Evolutionary conservation across 2,888 invertebrate genomes (phyloP).

Genomic region (Drosophila picticornis): DNA sequence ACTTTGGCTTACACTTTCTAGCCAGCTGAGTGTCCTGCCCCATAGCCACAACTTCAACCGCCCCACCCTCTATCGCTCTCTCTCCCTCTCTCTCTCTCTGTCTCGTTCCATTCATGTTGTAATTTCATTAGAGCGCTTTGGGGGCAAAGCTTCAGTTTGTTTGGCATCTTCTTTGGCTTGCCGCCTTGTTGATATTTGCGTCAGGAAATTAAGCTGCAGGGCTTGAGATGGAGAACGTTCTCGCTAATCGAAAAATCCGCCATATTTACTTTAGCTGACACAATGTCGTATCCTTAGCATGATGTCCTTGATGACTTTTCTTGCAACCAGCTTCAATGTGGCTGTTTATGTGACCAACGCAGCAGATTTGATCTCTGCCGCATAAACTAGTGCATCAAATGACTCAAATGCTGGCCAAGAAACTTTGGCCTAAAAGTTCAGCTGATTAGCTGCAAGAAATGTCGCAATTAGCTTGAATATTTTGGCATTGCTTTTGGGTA

Average conservation of each 20-base stretch:
- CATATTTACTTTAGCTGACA: slow-evolving; percentile 41
- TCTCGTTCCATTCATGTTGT: slow-evolving; percentile 38
- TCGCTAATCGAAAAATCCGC: slow-evolving; percentile 60
- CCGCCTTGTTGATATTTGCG: slow-evolving; percentile 72
- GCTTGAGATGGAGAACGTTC: slow-evolving; percentile 39
- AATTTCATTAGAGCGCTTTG: slow-evolving; percentile 73
- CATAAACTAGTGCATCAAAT: slow-evolving; percentile 30
- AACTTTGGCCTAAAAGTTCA: slow-evolving; percentile 31
- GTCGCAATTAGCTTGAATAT: slow-evolving; percentile 62
- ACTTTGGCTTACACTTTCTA: slow-evolving; percentile 71
- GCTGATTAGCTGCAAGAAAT: slow-evolving; percentile 68
- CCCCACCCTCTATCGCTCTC: not conserved
- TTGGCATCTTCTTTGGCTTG: slow-evolving; percentile 49
- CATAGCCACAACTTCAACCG: slow-evolving; percentile 14
- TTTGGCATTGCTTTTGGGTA: slow-evolving; percentile 16
- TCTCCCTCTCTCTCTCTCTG: not conserved
- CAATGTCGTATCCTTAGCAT: slow-evolving; percentile 5
- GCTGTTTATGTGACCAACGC: slow-evolving; percentile 8
- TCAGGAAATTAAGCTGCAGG: slow-evolving; percentile 74
- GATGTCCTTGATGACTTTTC: slow-evolving; percentile 15
- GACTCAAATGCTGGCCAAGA: slow-evolving; percentile 1
- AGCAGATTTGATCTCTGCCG: slow-evolving; percentile 29
- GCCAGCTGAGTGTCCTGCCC: slow-evolving; percentile 30
- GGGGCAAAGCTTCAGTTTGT: slow-evolving; percentile 53
- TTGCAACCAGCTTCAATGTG: slow-evolving; percentile 1